These are phyloP conservation scores for Dione vanillae DNA, from an alignment of 2,888 invertebrate species.

Conservation along the genomic window DNA sequence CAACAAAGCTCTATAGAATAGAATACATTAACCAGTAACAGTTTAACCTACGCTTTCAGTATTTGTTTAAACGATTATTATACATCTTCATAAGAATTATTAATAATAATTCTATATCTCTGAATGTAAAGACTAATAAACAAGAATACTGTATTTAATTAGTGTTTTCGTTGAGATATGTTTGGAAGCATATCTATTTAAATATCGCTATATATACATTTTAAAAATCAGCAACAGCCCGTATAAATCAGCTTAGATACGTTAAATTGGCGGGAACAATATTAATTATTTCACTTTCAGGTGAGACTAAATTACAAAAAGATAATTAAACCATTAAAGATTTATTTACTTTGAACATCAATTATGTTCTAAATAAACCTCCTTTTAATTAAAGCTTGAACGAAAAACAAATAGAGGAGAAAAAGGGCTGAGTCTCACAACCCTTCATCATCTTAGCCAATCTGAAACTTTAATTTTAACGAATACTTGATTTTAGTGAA, in stretches of 20 bases:
- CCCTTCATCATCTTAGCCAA: conserved; percentile 63
- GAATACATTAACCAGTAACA: conserved; percentile 28
- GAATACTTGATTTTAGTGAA: conserved; percentile 18
- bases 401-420: conserved; percentile 80
- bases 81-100: not conserved
- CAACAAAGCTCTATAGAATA: conserved; percentile 41
- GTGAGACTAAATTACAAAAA: conserved; percentile 81
- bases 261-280: conserved; percentile 42
- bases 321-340: conserved; percentile 82
- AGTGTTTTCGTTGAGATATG: not conserved
- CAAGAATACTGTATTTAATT: too few species aligned
- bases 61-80: conserved; percentile 1
- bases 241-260: conserved; percentile 35
- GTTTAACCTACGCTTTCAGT: not conserved
- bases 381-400: conserved; percentile 83
- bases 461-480: conserved; percentile 24
- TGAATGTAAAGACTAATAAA: too few species aligned
- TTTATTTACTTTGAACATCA: conserved; percentile 82
- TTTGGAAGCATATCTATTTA: not conserved
- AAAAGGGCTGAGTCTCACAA: conserved; percentile 60
- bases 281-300: conserved; percentile 68
- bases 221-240: not conserved
- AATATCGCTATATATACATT: not conserved
- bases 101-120: not conserved
- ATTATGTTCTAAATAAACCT: conserved; percentile 82